Conservation (phyloP, 2,113 vertebrate species). For the Dasyurus viverrinus region DNA sequence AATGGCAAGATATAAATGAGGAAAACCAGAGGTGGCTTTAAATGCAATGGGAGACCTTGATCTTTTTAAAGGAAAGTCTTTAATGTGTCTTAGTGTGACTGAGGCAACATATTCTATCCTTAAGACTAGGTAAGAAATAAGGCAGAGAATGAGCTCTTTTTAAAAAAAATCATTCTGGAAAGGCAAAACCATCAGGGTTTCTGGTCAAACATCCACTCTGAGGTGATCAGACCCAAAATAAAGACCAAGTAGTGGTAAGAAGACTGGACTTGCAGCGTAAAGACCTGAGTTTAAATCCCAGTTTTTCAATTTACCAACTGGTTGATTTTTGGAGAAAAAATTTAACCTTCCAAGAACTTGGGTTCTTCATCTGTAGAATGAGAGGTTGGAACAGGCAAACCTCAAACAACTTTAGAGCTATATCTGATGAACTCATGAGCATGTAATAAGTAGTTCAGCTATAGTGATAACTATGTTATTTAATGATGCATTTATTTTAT, state of each 20-base stretch:
- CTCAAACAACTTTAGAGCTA: background rate
- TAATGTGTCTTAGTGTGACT: too few relatives aligned
- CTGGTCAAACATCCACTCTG: too few relatives aligned
- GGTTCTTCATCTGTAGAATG: background rate
- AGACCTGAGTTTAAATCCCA: background rate
- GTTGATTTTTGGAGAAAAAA: background rate
- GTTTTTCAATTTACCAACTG: background rate
- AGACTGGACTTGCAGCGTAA: background rate
- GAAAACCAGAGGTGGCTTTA: too few relatives aligned
- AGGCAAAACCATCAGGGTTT: too few relatives aligned
- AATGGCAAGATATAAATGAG: too few relatives aligned
- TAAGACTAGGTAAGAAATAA: too few relatives aligned
- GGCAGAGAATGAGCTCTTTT: too few relatives aligned
- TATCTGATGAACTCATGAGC: background rate
- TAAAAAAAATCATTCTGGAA: too few relatives aligned
- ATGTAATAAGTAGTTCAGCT: background rate
- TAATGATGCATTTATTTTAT: background rate
- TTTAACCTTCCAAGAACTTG: background rate
- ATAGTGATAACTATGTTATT: background rate
- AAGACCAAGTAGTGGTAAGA: background rate
- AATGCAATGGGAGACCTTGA: too few relatives aligned
- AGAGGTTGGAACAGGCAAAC: background rate
- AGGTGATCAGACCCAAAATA: too few relatives aligned
- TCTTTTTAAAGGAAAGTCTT: too few relatives aligned
- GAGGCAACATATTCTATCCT: too few relatives aligned